phyloP scores from a whole-genome alignment of 2,888 invertebrate genomes.

The Dasysyrphus albostriatus region DNA sequence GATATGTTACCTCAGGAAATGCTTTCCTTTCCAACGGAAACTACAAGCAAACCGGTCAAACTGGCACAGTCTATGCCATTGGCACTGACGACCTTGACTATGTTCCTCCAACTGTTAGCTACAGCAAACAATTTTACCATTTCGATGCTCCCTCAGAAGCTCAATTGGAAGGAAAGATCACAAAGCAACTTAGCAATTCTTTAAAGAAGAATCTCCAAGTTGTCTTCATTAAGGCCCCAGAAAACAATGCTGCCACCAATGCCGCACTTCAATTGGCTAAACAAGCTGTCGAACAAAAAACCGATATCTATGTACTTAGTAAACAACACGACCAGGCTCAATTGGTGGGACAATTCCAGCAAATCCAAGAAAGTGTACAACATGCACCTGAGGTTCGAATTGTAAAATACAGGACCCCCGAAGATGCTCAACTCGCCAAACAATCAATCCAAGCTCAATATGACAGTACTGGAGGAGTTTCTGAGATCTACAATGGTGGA shows the following conservation, averaged over 20 bases:
- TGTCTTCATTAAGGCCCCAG: slow-evolving; percentile 82
- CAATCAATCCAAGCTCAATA: slow-evolving; percentile 76
- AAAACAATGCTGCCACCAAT: slow-evolving; percentile 81
- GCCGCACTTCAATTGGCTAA: slow-evolving; percentile 81
- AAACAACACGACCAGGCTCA: slow-evolving; percentile 80
- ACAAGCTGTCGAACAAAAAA: slow-evolving; percentile 81
- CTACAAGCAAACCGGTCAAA: slow-evolving; percentile 28
- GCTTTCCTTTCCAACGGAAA: slow-evolving; percentile 30
- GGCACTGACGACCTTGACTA: slow-evolving; percentile 40
- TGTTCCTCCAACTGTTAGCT: slow-evolving; percentile 53
- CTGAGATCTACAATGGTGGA: slow-evolving; percentile 72
- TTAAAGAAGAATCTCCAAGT: slow-evolving; percentile 80
- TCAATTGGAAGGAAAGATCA: slow-evolving; percentile 73
- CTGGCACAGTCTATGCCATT: slow-evolving; percentile 55
- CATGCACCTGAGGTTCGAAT: slow-evolving; percentile 77
- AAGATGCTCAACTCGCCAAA: slow-evolving; percentile 76
- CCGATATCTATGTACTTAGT: slow-evolving; percentile 82
- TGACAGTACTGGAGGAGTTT: slow-evolving; percentile 70
- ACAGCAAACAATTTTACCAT: slow-evolving; percentile 79
- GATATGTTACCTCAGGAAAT: not conserved
- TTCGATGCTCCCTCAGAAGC: slow-evolving; percentile 79
- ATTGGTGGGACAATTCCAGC: slow-evolving; percentile 78
- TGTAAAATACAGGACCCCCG: slow-evolving; percentile 77
- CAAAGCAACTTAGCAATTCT: slow-evolving; percentile 61
- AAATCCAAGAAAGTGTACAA: slow-evolving; percentile 70